Evolutionary conservation across 2,797 vertebrate species (phyloP).

Genomic region (Pantherophis vulpinus): DNA sequence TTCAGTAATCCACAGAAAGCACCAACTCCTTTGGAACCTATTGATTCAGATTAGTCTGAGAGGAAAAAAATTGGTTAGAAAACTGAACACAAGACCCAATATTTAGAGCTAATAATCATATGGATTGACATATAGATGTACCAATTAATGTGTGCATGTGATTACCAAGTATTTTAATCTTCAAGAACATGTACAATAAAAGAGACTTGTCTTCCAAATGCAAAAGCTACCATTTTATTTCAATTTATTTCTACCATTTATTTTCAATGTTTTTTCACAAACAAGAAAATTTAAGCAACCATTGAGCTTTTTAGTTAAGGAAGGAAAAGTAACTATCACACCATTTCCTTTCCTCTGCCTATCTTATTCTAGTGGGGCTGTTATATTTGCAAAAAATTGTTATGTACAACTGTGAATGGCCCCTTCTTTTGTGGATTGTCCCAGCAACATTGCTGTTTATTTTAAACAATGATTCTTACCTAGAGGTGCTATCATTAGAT

Average conservation of each 20-base stretch:
- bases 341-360: neutral
- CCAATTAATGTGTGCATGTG: rapidly evolving
- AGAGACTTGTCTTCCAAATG: neutral
- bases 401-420: neutral
- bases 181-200: neutral
- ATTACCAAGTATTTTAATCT: neutral
- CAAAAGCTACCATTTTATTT: slow-evolving; percentile 18
- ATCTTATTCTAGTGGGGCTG: slow-evolving; percentile 7
- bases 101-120: neutral
- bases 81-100: neutral
- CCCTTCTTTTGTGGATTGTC: slow-evolving; percentile 5
- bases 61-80: neutral
- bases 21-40: neutral
- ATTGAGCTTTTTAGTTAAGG: neutral
- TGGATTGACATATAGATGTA: neutral
- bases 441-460: neutral
- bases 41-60: neutral
- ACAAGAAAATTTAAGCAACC: slow-evolving; percentile 12
- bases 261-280: neutral
- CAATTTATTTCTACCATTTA: slow-evolving; percentile 18
- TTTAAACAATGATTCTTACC: neutral
- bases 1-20: neutral
- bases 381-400: neutral
- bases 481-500: neutral
- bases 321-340: neutral